A percentile compares a stretch with the other conserved stretches of the same genome.
phyloP scores from a whole-genome alignment of 2,888 invertebrate species.

The Ochropleura plecta region DNA sequence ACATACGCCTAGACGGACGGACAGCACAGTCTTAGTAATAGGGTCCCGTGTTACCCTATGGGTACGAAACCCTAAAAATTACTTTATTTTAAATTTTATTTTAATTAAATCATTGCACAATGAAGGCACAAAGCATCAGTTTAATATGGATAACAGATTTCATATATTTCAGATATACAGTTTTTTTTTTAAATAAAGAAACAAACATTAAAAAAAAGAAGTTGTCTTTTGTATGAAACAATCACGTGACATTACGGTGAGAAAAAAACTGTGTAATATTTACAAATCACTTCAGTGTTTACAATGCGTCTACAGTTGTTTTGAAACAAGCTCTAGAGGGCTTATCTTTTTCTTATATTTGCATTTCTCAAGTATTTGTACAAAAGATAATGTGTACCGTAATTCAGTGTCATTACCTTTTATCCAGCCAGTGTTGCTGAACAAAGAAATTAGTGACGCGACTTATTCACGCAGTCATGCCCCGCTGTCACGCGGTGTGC shows the following conservation, averaged over 20 bases:
- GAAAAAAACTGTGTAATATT: conserved; percentile 9
- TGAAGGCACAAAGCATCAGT: too few species aligned
- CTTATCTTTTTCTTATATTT: conserved; percentile 42
- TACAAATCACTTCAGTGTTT: conserved; percentile 13
- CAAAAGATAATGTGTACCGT: conserved; percentile 37
- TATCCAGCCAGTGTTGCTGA: conserved; percentile 23
- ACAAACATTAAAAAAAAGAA: neutral
- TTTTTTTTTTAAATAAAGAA: neutral
- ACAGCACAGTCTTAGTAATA: too few species aligned
- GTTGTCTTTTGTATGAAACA: neutral
- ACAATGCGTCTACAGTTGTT: neutral
- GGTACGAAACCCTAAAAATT: too few species aligned
- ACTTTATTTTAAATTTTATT: too few species aligned
- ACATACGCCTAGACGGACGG: too few species aligned
- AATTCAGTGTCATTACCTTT: conserved; percentile 18
- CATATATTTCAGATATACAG: too few species aligned
- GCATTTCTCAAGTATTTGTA: conserved; percentile 37
- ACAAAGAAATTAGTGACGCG: conserved; percentile 44
- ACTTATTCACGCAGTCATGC: conserved; percentile 14
- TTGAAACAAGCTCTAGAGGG: conserved; percentile 1
- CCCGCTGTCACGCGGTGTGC: conserved; percentile 6
- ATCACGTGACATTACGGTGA: neutral
- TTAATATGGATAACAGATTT: too few species aligned
- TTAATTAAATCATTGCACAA: too few species aligned
- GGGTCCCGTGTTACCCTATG: too few species aligned